phyloP scores from a whole-genome alignment of 2,113 vertebrate genomes.

The Myotis davidii region DNA sequence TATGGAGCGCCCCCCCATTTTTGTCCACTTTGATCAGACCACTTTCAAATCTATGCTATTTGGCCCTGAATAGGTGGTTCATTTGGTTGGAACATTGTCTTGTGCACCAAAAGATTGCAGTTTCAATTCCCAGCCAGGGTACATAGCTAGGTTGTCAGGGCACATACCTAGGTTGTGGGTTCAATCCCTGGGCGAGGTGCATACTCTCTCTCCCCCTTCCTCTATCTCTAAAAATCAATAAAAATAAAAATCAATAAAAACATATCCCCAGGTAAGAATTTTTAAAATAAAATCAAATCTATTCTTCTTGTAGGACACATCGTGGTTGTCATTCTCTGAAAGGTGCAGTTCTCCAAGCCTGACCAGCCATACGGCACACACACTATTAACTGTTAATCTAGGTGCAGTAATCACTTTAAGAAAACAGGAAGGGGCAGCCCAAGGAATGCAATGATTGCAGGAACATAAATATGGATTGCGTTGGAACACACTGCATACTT shows the following conservation, averaged over 20 bases:
- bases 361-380: not conserved
- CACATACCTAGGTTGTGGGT: no score
- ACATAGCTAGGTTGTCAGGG: not conserved
- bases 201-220: not conserved
- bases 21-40: not conserved
- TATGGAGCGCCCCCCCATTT: not conserved
- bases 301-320: not conserved
- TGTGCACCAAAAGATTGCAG: not conserved
- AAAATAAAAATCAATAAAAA: not conserved
- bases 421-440: slow-evolving; percentile 56
- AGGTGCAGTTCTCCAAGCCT: not conserved
- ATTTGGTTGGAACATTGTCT: not conserved
- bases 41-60: not conserved
- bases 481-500: slow-evolving; percentile 72
- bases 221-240: not conserved
- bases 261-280: not conserved
- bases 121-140: not conserved
- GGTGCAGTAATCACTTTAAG: slow-evolving; percentile 46
- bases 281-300: not conserved
- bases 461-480: slow-evolving; percentile 75
- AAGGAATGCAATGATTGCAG: slow-evolving; percentile 72
- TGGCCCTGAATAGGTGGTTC: not conserved
- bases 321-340: not conserved
- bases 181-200: no score
- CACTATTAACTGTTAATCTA: slow-evolving; percentile 30